These are phyloP conservation scores for Pristionchus maxplancki DNA, from an alignment of 2,888 invertebrate species.

Conservation along the genomic window DNA sequence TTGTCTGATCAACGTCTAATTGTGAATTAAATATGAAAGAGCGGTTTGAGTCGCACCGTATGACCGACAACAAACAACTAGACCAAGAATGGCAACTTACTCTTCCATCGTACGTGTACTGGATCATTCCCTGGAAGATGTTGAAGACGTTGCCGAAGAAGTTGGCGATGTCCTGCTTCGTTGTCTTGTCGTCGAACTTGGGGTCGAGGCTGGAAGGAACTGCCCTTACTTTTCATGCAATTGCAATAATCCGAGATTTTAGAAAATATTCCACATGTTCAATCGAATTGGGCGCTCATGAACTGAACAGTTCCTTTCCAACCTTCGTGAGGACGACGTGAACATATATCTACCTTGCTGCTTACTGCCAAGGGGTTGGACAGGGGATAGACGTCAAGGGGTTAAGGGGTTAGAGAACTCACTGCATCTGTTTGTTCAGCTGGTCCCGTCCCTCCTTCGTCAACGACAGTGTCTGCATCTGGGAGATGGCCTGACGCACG, in stretches of 20 bases:
- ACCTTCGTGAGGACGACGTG: too few relatives aligned
- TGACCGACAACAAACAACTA: not conserved
- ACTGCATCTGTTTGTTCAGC: slow-evolving; percentile 55
- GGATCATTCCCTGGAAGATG: slow-evolving; percentile 73
- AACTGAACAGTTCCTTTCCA: too few relatives aligned
- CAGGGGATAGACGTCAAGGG: too few relatives aligned
- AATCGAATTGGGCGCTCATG: too few relatives aligned
- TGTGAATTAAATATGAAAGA: too few relatives aligned
- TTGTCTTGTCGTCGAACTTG: slow-evolving; percentile 59
- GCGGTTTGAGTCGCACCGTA: too few relatives aligned
- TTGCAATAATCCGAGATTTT: too few relatives aligned
- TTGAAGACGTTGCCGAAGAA: slow-evolving; percentile 70
- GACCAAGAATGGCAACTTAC: slow-evolving; percentile 53
- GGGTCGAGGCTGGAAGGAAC: slow-evolving; percentile 60
- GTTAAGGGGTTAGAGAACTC: too few relatives aligned
- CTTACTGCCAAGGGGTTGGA: too few relatives aligned
- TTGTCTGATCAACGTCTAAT: too few relatives aligned
- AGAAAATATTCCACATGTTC: not conserved
- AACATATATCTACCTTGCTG: too few relatives aligned
- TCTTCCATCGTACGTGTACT: slow-evolving; percentile 72
- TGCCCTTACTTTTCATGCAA: not conserved
- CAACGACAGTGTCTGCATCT: slow-evolving; percentile 60
- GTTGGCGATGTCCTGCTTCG: slow-evolving; percentile 67
- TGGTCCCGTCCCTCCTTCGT: slow-evolving; percentile 60
- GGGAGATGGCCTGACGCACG: not conserved